Evolutionary conservation across 1,140 invertebrate species (phyloP).

Genomic region (Cydia amplana): DNA sequence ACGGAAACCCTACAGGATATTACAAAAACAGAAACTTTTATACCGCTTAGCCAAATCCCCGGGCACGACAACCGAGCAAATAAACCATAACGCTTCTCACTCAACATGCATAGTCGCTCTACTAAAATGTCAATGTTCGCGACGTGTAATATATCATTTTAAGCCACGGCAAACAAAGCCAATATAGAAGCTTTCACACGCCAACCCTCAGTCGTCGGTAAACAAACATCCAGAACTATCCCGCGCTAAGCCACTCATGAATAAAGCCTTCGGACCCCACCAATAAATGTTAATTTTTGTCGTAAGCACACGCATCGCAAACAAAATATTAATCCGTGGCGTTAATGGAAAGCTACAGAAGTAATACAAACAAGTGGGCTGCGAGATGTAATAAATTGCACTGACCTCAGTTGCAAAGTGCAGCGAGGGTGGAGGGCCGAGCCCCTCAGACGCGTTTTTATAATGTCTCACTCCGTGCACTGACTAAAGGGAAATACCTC

Average conservation of each 20-base stretch:
- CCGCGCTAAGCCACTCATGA: slow-evolving; percentile 73
- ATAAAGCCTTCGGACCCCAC: slow-evolving; percentile 73
- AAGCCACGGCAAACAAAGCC: slow-evolving; percentile 69
- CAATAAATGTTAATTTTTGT: slow-evolving; percentile 77
- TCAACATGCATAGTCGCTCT: slow-evolving; percentile 57
- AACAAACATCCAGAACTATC: slow-evolving; percentile 72
- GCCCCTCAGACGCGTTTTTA: slow-evolving; percentile 54
- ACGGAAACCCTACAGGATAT: slow-evolving; percentile 27
- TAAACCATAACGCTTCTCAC: slow-evolving; percentile 58
- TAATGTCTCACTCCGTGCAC: slow-evolving; percentile 58
- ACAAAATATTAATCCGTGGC: slow-evolving; percentile 75
- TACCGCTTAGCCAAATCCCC: slow-evolving; percentile 34
- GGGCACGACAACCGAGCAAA: slow-evolving; percentile 45
- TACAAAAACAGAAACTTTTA: slow-evolving; percentile 32
- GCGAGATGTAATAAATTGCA: slow-evolving; percentile 71
- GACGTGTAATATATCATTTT: slow-evolving; percentile 75
- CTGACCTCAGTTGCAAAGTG: slow-evolving; percentile 59
- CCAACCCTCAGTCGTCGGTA: slow-evolving; percentile 62
- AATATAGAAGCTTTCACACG: slow-evolving; percentile 75
- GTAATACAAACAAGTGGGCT: slow-evolving; percentile 68
- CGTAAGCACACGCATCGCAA: slow-evolving; percentile 68
- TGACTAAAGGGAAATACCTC: slow-evolving; percentile 60
- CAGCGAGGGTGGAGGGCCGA: slow-evolving; percentile 48
- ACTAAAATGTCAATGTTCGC: slow-evolving; percentile 68
- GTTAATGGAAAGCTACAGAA: slow-evolving; percentile 73